These are phyloP conservation scores for Epizoanthus illoricatus DNA, from an alignment of 92 coral and sea anemone genomes.

Conservation along the genomic window DNA sequence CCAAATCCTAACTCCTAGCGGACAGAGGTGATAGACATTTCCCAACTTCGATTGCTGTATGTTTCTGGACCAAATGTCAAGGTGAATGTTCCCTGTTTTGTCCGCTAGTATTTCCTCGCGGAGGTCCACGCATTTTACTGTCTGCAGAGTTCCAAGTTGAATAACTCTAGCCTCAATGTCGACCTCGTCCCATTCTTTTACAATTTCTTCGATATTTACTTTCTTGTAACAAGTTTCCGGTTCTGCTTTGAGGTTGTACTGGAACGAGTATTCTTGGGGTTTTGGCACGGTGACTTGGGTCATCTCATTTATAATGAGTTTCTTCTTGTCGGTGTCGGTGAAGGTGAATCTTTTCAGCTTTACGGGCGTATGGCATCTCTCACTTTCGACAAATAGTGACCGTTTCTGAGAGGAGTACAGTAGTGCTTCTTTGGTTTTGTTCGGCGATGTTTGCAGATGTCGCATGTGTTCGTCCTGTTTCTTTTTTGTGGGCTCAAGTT, in stretches of 20 bases:
- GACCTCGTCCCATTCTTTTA: slow-evolving; percentile 40
- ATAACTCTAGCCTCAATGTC: slow-evolving; percentile 27
- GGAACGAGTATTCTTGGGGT: slow-evolving; percentile 33
- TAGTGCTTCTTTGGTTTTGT: background rate
- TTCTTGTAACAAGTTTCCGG: slow-evolving; percentile 27
- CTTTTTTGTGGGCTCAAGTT: slow-evolving; percentile 15
- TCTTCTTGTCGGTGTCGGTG: too few relatives aligned
- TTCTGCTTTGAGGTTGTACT: slow-evolving; percentile 29
- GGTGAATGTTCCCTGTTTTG: slow-evolving; percentile 21
- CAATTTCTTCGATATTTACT: slow-evolving; percentile 27
- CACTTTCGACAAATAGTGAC: too few relatives aligned
- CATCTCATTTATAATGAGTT: slow-evolving; percentile 32
- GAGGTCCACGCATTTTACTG: slow-evolving; percentile 33
- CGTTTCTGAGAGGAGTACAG: background rate
- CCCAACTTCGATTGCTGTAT: slow-evolving; percentile 39
- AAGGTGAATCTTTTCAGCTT: too few relatives aligned
- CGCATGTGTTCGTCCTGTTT: slow-evolving; percentile 18
- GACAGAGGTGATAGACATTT: slow-evolving; percentile 41
- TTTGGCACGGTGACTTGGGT: slow-evolving; percentile 34
- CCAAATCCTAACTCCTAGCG: slow-evolving; percentile 41
- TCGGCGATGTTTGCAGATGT: background rate
- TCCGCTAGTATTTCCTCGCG: slow-evolving; percentile 14
- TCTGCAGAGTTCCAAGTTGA: slow-evolving; percentile 22
- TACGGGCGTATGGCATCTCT: too few relatives aligned
- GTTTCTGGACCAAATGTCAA: slow-evolving; percentile 33